Percentiles rank a stretch among this genome's conserved stretches.
Conservation (phyloP, 2,113 vertebrate species). For the Amblyornis subalaris region DNA sequence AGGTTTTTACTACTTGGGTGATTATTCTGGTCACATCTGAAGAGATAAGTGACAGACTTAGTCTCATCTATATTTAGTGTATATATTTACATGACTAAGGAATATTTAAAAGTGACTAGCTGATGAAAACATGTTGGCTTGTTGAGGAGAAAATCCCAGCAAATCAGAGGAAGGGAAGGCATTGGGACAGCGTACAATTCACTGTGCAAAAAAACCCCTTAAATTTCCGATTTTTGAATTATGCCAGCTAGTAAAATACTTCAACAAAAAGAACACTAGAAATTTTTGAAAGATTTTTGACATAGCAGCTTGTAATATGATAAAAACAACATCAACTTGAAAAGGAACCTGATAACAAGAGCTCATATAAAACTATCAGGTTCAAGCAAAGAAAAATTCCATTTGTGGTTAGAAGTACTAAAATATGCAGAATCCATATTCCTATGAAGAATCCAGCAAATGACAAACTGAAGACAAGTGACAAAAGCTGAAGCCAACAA, state of each 20-base stretch:
- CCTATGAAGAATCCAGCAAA: not conserved
- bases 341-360: not conserved
- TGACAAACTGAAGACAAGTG: not conserved
- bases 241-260: not conserved
- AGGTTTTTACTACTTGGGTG: not conserved
- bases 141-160: not conserved
- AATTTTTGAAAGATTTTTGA: not conserved
- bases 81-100: not conserved
- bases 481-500: not conserved
- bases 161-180: not conserved
- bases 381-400: not conserved
- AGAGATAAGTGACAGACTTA: not conserved
- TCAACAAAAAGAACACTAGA: not conserved
- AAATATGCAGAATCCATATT: not conserved
- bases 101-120: not conserved
- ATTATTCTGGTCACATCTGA: not conserved
- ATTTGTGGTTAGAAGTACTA: not conserved
- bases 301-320: not conserved
- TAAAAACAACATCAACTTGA: not conserved
- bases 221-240: not conserved
- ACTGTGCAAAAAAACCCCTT: not conserved
- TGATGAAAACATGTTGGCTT: not conserved
- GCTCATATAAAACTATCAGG: not conserved
- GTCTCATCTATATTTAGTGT: not conserved
- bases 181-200: not conserved